Evolutionary conservation across 2,797 vertebrate genomes (phyloP).

Genomic region (Hippoglossus hippoglossus): DNA sequence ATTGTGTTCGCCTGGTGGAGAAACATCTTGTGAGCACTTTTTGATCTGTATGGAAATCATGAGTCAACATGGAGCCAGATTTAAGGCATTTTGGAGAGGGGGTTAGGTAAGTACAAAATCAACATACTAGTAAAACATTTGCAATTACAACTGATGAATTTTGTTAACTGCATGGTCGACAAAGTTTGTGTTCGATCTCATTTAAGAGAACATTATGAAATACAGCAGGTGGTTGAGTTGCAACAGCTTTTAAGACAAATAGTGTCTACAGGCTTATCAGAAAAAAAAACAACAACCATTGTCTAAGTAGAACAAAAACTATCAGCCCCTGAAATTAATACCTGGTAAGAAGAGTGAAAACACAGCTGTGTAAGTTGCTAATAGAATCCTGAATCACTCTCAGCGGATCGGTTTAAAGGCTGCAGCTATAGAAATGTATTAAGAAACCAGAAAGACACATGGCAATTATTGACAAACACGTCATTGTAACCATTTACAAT

Average conservation of each 20-base stretch:
- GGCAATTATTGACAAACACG: background rate
- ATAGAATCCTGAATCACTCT: slow-evolving; percentile 26
- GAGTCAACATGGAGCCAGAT: slow-evolving; percentile 45
- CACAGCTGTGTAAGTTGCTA: slow-evolving; percentile 19
- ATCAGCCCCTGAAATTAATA: slow-evolving; percentile 63
- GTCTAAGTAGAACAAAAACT: slow-evolving; percentile 57
- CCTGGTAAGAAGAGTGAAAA: slow-evolving; percentile 37
- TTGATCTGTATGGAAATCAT: slow-evolving; percentile 67
- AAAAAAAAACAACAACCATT: slow-evolving; percentile 33
- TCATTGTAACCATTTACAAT: background rate
- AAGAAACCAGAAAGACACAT: background rate
- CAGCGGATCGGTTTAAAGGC: slow-evolving; percentile 18
- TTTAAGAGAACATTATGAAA: slow-evolving; percentile 68
- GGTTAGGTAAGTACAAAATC: slow-evolving; percentile 42
- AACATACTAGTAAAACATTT: slow-evolving; percentile 46
- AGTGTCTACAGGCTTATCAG: slow-evolving; percentile 48
- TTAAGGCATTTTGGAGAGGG: slow-evolving; percentile 36
- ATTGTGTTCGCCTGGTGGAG: slow-evolving; percentile 40
- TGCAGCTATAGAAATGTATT: slow-evolving; percentile 5
- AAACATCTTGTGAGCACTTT: slow-evolving; percentile 43
- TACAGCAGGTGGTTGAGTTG: slow-evolving; percentile 66
- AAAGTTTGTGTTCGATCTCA: slow-evolving; percentile 54
- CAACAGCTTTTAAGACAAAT: slow-evolving; percentile 69
- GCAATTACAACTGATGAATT: slow-evolving; percentile 64
- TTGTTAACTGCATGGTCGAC: slow-evolving; percentile 50